Percentiles rank a stretch among this genome's conserved stretches.
These are phyloP conservation scores for Ptyas mucosa DNA, from an alignment of 2,113 vertebrate genomes.

Conservation along the genomic window DNA sequence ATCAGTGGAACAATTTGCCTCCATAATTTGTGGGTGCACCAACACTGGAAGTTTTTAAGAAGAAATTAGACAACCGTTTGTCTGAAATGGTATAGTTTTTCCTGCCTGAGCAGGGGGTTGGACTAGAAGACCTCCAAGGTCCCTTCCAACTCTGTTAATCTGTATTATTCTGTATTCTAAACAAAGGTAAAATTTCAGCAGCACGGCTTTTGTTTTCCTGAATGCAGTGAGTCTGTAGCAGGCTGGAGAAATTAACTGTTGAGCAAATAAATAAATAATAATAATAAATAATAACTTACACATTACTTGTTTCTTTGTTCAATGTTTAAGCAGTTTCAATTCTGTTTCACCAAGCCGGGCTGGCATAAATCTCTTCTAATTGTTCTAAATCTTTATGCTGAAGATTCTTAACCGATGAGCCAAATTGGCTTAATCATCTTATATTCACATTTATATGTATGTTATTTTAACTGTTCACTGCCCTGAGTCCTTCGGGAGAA, in stretches of 20 bases:
- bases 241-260: not conserved
- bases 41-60: no score
- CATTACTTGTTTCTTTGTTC: not conserved
- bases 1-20: no score
- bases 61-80: no score
- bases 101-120: not conserved
- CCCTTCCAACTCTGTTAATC: not conserved
- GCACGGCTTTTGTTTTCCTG: not conserved
- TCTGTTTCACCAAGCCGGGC: no score
- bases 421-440: no score
- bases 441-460: no score
- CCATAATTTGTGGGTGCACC: no score
- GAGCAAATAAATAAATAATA: not conserved
- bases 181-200: not conserved
- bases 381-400: no score
- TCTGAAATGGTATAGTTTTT: not conserved
- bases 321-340: not conserved
- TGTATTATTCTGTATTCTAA: not conserved
- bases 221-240: not conserved
- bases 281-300: not conserved
- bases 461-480: no score
- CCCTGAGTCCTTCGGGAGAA: no score
- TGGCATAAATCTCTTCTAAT: no score
- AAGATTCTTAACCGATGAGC: no score
- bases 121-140: not conserved